A percentile compares a stretch with the other conserved stretches of the same genome.
Conservation (phyloP, 2,888 invertebrate species). For the Synergus japonicus region DNA sequence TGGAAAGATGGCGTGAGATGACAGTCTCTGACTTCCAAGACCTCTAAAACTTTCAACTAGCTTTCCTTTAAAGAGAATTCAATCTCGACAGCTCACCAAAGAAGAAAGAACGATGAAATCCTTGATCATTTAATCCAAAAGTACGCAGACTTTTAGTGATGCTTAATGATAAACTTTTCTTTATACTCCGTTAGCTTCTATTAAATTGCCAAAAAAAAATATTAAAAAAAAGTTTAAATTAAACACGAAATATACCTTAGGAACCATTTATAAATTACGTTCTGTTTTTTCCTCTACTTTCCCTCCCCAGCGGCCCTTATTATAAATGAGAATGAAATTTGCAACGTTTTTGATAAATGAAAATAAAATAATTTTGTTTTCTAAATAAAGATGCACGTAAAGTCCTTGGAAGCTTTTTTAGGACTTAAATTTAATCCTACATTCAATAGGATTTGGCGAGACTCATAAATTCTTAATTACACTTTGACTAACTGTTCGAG, state of each 20-base stretch:
- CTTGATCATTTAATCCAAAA: slow-evolving; percentile 39
- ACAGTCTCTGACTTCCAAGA: slow-evolving; percentile 41
- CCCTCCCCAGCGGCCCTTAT: too few relatives aligned
- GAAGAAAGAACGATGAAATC: slow-evolving; percentile 46
- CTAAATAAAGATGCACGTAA: too few relatives aligned
- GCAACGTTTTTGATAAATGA: too few relatives aligned
- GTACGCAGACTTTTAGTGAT: slow-evolving; percentile 6
- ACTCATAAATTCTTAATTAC: slow-evolving; percentile 21
- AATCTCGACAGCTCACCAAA: slow-evolving; percentile 37
- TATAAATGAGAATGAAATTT: too few relatives aligned
- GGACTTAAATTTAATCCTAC: slow-evolving; percentile 71
- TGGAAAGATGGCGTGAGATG: slow-evolving; percentile 54
- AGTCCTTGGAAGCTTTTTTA: slow-evolving; percentile 65
- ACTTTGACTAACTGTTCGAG: slow-evolving; percentile 3
- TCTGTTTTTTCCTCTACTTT: too few relatives aligned
- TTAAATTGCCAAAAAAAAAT: not conserved
- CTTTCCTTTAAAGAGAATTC: slow-evolving; percentile 46
- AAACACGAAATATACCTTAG: too few relatives aligned
- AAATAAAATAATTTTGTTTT: too few relatives aligned
- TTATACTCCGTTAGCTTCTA: not conserved
- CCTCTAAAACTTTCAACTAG: slow-evolving; percentile 62
- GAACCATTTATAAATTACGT: too few relatives aligned
- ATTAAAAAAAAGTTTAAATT: too few relatives aligned
- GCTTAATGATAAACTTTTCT: slow-evolving; percentile 34
- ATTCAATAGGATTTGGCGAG: slow-evolving; percentile 51